These are phyloP conservation scores for Parnassius orleans DNA, from an alignment of 2,888 invertebrate species.

Conservation along the genomic window DNA sequence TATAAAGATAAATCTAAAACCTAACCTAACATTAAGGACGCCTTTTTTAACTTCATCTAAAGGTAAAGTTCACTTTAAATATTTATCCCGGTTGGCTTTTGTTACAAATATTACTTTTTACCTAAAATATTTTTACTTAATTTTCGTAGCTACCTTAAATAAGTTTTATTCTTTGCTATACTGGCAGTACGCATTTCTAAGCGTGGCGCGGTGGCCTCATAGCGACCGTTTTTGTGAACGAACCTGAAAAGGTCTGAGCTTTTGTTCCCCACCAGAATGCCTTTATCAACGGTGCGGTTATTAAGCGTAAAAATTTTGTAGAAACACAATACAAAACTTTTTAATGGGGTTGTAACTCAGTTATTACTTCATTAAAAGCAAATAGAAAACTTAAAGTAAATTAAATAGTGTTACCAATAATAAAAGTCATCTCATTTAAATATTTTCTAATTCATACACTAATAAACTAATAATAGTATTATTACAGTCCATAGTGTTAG, in stretches of 20 bases:
- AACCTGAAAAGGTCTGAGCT: slow-evolving; percentile 67
- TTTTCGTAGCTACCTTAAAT: not conserved
- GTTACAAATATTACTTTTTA: no score
- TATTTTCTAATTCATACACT: no score
- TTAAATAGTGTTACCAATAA: no score
- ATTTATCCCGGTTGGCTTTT: no score
- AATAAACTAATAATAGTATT: no score
- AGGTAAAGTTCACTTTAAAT: no score
- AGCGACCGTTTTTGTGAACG: slow-evolving; percentile 64
- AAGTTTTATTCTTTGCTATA: slow-evolving; percentile 45
- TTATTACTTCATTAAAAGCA: no score
- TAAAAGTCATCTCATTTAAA: no score
- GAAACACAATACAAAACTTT: not conserved
- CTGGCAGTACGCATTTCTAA: slow-evolving; percentile 41
- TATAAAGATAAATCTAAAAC: no score
- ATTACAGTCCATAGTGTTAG: no score
- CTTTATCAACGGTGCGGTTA: slow-evolving; percentile 31
- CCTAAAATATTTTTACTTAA: not conserved
- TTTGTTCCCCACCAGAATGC: slow-evolving; percentile 63
- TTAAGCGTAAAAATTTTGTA: slow-evolving; percentile 10
- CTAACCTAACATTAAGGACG: no score
- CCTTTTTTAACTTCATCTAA: no score
- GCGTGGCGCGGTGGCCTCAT: slow-evolving; percentile 51
- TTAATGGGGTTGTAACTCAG: not conserved
- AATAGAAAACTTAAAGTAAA: not conserved